phyloP scores from a whole-genome alignment of 2,888 invertebrate genomes.

The Meiosimyza platycephala region DNA sequence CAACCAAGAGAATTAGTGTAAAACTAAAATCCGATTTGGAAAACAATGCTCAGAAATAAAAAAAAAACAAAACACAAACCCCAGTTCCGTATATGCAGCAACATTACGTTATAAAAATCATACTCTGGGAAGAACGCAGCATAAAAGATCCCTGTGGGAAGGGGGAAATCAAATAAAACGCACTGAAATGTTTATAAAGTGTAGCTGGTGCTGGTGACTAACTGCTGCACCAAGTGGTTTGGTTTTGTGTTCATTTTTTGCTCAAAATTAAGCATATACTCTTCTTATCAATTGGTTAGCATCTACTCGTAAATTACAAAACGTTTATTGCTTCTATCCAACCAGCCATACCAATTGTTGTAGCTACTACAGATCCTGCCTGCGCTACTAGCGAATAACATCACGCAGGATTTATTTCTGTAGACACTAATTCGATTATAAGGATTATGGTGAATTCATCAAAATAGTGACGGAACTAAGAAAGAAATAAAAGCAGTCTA shows the following conservation, averaged over 20 bases:
- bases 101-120: slow-evolving; percentile 29
- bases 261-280: slow-evolving; percentile 27
- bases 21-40: slow-evolving; percentile 65
- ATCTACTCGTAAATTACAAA: slow-evolving; percentile 44
- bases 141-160: not conserved
- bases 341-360: too few relatives aligned
- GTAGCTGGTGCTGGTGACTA: slow-evolving; percentile 52
- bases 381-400: slow-evolving; percentile 41
- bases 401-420: slow-evolving; percentile 53
- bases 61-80: not conserved
- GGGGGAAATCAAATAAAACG: not conserved
- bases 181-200: not conserved
- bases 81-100: slow-evolving; percentile 22
- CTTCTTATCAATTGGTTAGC: slow-evolving; percentile 56
- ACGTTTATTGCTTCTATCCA: slow-evolving; percentile 25
- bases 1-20: slow-evolving; percentile 63
- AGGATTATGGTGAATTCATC: slow-evolving; percentile 45
- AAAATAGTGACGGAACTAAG: not conserved
- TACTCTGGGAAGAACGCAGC: slow-evolving; percentile 50
- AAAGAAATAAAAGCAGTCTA: too few relatives aligned
- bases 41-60: slow-evolving; percentile 57
- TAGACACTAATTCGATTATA: slow-evolving; percentile 57
- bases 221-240: slow-evolving; percentile 51
- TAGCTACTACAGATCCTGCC: too few relatives aligned
- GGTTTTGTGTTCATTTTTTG: slow-evolving; percentile 39